phyloP scores from a whole-genome alignment of 1,140 invertebrate genomes.

The Calliopsis andreniformis region DNA sequence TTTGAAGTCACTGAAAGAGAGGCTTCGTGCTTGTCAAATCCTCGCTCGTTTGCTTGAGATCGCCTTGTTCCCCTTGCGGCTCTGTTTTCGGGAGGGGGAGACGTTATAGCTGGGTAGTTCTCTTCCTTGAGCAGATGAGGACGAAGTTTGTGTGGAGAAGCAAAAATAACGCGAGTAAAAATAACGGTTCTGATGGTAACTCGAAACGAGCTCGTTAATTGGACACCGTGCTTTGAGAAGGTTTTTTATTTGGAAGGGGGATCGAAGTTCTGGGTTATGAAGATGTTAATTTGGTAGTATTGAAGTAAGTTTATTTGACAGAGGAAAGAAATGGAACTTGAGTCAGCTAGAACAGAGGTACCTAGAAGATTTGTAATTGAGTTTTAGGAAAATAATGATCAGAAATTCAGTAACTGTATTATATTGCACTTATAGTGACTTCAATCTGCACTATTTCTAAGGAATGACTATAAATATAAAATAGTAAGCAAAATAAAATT shows the following conservation, averaged over 20 bases:
- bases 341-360: too few species aligned
- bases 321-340: too few species aligned
- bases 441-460: too few species aligned
- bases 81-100: background rate
- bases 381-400: too few species aligned
- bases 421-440: too few species aligned
- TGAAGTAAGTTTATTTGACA: too few species aligned
- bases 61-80: background rate
- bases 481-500: too few species aligned
- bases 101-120: background rate
- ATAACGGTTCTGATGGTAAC: background rate
- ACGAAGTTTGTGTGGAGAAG: background rate
- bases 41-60: background rate
- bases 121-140: too few species aligned
- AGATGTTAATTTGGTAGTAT: too few species aligned
- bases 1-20: constrained; percentile 34
- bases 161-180: background rate
- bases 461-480: too few species aligned
- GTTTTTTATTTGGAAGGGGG: background rate
- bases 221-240: background rate
- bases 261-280: background rate
- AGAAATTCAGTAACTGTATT: too few species aligned
- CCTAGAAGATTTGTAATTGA: too few species aligned
- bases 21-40: constrained; percentile 18
- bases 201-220: background rate